These are phyloP conservation scores for Saccopteryx leptura DNA, from an alignment of 2,113 vertebrate genomes.

Conservation along the genomic window DNA sequence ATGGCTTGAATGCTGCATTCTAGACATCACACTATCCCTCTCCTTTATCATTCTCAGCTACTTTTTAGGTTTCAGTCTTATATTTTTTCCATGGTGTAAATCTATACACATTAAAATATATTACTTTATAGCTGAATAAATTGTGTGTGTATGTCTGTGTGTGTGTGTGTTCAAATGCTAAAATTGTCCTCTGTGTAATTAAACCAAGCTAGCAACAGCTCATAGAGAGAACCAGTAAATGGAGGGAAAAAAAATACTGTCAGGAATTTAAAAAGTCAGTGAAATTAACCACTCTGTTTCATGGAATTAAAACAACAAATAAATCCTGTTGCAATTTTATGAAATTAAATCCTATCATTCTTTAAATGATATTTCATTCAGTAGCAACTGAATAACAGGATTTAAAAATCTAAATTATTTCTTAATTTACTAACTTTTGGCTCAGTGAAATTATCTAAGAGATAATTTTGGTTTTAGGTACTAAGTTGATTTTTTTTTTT, in stretches of 20 bases:
- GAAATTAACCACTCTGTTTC: slow-evolving; percentile 32
- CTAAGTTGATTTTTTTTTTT: neutral
- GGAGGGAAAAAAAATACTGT: neutral
- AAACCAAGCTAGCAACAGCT: neutral
- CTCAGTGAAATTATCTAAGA: neutral
- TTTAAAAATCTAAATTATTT: slow-evolving; percentile 13
- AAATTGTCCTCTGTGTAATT: neutral
- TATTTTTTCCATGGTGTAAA: neutral
- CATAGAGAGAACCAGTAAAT: neutral
- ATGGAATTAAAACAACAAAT: neutral
- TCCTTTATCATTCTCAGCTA: neutral
- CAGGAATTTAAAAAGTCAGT: neutral
- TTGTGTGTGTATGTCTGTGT: neutral
- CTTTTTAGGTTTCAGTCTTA: neutral
- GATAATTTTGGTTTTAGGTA: neutral
- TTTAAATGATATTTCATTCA: slow-evolving; percentile 29
- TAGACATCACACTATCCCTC: neutral
- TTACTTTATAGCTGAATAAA: neutral
- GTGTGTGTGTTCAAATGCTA: neutral
- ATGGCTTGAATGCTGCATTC: neutral
- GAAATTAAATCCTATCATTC: neutral
- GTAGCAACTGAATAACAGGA: neutral
- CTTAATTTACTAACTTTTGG: slow-evolving; percentile 21
- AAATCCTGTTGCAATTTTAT: neutral
- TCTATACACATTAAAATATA: neutral